phyloP scores from a whole-genome alignment of 2,113 vertebrate species.

The Fukomys damarensis region DNA sequence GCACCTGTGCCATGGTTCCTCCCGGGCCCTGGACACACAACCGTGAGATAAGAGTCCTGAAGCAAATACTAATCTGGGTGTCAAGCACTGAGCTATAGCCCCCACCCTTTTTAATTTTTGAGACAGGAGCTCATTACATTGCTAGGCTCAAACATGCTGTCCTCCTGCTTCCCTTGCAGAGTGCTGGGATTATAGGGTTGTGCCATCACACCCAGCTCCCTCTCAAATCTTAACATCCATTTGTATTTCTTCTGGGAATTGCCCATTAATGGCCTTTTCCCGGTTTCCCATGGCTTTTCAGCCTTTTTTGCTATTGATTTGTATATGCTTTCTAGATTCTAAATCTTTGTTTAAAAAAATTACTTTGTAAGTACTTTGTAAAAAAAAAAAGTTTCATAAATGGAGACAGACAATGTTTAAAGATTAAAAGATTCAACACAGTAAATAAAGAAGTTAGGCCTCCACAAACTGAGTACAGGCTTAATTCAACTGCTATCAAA shows the following conservation, averaged over 20 bases:
- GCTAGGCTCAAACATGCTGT: background rate
- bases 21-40: constrained; percentile 1
- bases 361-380: background rate
- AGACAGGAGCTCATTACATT: background rate
- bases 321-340: background rate
- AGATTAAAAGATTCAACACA: background rate
- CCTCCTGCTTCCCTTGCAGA: no score
- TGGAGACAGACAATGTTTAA: background rate
- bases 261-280: background rate
- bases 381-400: background rate
- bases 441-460: constrained; percentile 24
- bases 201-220: background rate
- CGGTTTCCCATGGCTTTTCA: background rate
- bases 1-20: background rate
- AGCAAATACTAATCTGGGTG: constrained; percentile 6
- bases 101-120: background rate
- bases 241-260: constrained; percentile 17
- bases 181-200: no score
- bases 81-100: background rate
- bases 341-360: no score
- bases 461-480: background rate
- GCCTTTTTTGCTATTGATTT: background rate
- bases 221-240: background rate
- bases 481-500: background rate
- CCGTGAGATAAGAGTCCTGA: background rate